phyloP scores from a whole-genome alignment of 1,140 invertebrate genomes.

The Lethocerus indicus region DNA sequence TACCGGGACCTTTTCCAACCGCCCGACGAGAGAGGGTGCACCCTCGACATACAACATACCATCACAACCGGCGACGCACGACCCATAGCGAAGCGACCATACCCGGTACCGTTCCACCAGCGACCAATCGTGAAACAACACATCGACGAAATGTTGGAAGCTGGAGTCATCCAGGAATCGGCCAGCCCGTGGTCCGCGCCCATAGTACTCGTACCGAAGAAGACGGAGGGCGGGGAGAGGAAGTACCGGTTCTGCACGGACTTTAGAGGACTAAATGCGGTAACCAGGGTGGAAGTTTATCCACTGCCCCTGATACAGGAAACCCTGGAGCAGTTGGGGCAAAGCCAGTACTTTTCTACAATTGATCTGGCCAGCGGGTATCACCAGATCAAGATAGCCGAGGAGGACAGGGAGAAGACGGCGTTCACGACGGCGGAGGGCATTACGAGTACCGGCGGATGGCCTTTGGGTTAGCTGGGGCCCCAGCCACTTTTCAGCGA shows the following conservation, averaged over 20 bases:
- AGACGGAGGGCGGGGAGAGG: constrained; percentile 13
- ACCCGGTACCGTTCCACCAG: no score
- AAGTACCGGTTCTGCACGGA: constrained; percentile 18
- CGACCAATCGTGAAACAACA: no score
- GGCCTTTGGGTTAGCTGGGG: constrained; percentile 15
- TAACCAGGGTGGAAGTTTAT: constrained; percentile 1
- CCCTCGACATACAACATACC: no score
- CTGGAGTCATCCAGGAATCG: no score
- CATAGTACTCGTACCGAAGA: constrained; percentile 16
- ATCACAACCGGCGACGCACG: no score
- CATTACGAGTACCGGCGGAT: constrained; percentile 16
- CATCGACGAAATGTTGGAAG: no score
- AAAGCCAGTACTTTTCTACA: constrained; percentile 14
- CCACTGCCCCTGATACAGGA: constrained; percentile 6
- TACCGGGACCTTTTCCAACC: no score
- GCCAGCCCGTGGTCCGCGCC: constrained; percentile 14
- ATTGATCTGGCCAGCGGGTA: constrained; percentile 16
- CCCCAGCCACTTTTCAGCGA: constrained; percentile 13
- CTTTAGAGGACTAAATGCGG: constrained; percentile 18
- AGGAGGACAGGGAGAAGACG: constrained; percentile 13
- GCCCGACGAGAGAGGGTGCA: no score
- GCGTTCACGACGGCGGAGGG: constrained; percentile 16
- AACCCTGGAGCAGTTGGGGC: not conserved
- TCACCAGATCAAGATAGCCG: constrained; percentile 21
- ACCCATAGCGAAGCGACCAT: no score